phyloP scores from a whole-genome alignment of 2,113 vertebrate species.

The Piliocolobus tephrosceles region DNA sequence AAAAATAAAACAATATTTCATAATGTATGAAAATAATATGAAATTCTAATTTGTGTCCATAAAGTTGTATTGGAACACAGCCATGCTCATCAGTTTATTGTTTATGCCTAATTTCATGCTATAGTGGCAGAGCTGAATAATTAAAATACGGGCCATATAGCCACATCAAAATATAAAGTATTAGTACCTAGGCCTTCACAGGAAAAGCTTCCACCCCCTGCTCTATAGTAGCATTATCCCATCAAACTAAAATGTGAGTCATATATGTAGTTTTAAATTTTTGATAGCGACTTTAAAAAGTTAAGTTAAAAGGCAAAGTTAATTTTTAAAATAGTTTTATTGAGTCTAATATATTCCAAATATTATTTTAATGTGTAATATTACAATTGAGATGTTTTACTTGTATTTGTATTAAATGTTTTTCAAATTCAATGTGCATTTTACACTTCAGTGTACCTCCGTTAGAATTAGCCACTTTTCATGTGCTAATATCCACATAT shows the following conservation, averaged over 20 bases:
- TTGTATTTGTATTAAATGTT: not conserved
- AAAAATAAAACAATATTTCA: not conserved
- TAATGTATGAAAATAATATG: not conserved
- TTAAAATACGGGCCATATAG: not conserved
- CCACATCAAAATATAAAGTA: not conserved
- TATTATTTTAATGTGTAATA: not conserved
- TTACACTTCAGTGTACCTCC: not conserved
- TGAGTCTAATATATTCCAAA: not conserved
- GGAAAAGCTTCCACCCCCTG: not conserved
- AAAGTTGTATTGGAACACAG: conserved; percentile 22
- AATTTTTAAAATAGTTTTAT: not conserved
- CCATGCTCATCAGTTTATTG: not conserved
- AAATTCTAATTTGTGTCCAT: conserved; percentile 9
- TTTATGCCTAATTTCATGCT: not conserved
- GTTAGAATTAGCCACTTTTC: not conserved
- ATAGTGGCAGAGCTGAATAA: not conserved
- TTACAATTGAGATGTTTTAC: not conserved
- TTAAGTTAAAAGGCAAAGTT: not conserved
- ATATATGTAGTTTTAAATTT: not conserved
- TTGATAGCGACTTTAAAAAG: not conserved
- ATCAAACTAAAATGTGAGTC: not conserved
- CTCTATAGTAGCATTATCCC: not conserved
- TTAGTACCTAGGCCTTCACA: not conserved
- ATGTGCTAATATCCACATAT: not conserved
- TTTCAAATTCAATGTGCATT: not conserved